Evolutionary conservation across 2,797 vertebrate species (phyloP).

Genomic region (Eleutherodactylus coqui): DNA sequence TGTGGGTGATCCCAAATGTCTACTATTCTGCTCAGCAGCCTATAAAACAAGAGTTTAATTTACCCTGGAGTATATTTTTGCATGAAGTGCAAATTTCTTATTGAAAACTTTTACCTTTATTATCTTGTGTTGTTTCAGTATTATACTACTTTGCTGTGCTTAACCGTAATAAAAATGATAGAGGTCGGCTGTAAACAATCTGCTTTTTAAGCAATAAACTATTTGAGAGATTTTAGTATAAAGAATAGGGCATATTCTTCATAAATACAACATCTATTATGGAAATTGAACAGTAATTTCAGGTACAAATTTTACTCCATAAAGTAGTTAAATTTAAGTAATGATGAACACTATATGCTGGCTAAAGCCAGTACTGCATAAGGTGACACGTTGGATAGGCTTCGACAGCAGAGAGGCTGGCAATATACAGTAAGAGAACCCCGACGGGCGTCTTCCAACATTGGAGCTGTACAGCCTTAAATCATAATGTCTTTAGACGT

Average conservation of each 20-base stretch:
- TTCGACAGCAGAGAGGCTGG: too few species aligned
- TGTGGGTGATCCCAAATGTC: constrained; percentile 35
- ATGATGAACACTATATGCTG: too few species aligned
- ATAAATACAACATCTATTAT: background rate
- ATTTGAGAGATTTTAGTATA: background rate
- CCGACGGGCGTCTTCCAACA: too few species aligned
- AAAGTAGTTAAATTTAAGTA: too few species aligned
- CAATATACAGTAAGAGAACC: too few species aligned
- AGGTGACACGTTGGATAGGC: too few species aligned
- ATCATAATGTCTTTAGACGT: too few species aligned
- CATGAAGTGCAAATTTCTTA: constrained; percentile 7
- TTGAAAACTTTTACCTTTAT: constrained; percentile 32
- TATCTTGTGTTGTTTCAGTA: background rate
- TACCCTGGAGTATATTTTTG: constrained; percentile 12
- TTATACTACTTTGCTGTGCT: background rate
- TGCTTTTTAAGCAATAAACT: background rate
- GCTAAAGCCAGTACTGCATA: too few species aligned
- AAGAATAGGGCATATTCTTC: background rate
- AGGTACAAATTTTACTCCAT: background rate
- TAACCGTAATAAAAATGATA: background rate
- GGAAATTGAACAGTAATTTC: background rate
- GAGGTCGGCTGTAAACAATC: background rate
- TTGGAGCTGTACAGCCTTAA: too few species aligned
- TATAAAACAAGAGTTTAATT: constrained; percentile 19
- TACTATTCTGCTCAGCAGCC: background rate